Base-by-base conservation (phyloP, 2,797 vertebrate species). In the Decapterus maruadsi region DNA sequence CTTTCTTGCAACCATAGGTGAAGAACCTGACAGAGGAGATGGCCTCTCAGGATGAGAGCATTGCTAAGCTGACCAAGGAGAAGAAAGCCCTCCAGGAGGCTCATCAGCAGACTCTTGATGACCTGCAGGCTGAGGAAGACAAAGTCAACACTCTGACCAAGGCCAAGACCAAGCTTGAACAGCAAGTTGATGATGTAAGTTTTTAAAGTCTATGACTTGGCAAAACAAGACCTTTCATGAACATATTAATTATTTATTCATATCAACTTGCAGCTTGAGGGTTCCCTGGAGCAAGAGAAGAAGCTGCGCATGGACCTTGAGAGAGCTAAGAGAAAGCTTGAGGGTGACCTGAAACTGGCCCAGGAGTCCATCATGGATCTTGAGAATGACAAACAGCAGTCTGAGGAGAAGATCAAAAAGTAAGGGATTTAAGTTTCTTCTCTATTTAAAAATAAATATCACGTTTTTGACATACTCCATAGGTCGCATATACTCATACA, bases 161-260 rank as follows among this genome's bases (percentile, higher is more conserved):
- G 26, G 26, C 26, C 26, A 26, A 26, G 26, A 26, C 26, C 26
- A 26, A 26, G 26, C 26, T 26, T 26, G 26, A 26, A 93, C 89
- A 96, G 94, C 92, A 97, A 95, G 94, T 97, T 70, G 96, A 97
- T 87, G 96, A 97, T 87, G 96, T 96, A 65, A 95, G 96, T 34
- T 70, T 59, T 0, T 2, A 90, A 92, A 53, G 2, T 58, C 2
- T 16, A 8, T 16, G 6, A 2, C 11, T 8, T 60, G 12, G 6
- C 4, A 57, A 58, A 43, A 4, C 10, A 53, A 19, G n/a, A 43
- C 42, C 16, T 0, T 20, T 34, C 1, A 60, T 22, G 29, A 63
- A 46, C 0, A 0, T 62, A 20, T 36, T 8, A 2, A 16, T 31
- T 5, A 54, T 40, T 60, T 29, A 26, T 8, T n/a, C 1, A 0